A percentile compares a stretch with the other conserved stretches of the same genome.
These are phyloP conservation scores for Rutilus rutilus DNA, from an alignment of 2,113 vertebrate genomes.

Conservation along the genomic window DNA sequence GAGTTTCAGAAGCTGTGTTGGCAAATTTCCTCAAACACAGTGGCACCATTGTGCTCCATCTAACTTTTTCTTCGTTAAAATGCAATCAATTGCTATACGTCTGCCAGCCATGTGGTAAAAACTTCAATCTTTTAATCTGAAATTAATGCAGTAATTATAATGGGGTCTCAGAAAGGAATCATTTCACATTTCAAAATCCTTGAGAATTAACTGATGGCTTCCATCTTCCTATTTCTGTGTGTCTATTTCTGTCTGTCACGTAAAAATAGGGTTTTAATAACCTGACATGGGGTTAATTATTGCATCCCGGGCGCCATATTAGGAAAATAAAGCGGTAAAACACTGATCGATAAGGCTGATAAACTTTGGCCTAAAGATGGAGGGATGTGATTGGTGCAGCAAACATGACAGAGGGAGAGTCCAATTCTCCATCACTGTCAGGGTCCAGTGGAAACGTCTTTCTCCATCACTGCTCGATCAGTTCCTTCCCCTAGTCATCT, in stretches of 20 bases:
- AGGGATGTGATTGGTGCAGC: slow-evolving; percentile 62
- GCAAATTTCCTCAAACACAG: not conserved
- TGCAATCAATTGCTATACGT: slow-evolving; percentile 31
- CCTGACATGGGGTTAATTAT: slow-evolving; percentile 74
- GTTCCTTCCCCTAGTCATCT: slow-evolving; percentile 67
- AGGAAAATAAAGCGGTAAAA: slow-evolving; percentile 77
- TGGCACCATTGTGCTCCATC: slow-evolving; percentile 11
- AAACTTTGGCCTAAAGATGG: slow-evolving; percentile 65
- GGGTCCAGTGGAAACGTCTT: slow-evolving; percentile 55
- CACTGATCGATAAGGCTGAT: slow-evolving; percentile 74
- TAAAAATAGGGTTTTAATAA: slow-evolving; percentile 83
- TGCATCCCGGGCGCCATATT: slow-evolving; percentile 70
- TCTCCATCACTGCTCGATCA: slow-evolving; percentile 58
- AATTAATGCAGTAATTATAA: slow-evolving; percentile 36
- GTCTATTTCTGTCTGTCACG: slow-evolving; percentile 80
- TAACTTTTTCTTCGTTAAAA: slow-evolving; percentile 37
- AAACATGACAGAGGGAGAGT: slow-evolving; percentile 58
- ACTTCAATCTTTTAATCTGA: slow-evolving; percentile 19
- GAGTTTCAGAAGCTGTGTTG: not conserved
- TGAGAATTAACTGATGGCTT: slow-evolving; percentile 65
- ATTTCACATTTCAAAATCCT: slow-evolving; percentile 39
- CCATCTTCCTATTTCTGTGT: slow-evolving; percentile 73
- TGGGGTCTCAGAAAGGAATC: slow-evolving; percentile 26
- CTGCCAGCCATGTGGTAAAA: slow-evolving; percentile 16
- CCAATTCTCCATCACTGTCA: slow-evolving; percentile 74